Evolutionary conservation across 2,888 invertebrate species (phyloP).

Genomic region (Thereva nobilitata): DNA sequence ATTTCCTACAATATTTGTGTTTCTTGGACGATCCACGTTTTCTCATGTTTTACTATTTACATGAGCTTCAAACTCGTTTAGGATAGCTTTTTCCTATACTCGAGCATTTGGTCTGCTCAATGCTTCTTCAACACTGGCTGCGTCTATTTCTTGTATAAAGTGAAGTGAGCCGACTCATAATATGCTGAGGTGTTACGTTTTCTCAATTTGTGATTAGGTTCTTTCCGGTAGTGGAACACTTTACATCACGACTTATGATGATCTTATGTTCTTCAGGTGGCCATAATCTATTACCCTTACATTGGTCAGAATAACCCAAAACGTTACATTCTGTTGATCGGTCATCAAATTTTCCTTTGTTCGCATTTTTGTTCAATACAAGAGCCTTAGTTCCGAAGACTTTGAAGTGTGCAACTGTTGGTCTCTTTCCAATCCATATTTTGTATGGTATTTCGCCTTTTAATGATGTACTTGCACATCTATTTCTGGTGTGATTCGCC

Average conservation of each 20-base stretch:
- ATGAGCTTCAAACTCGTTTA: not conserved
- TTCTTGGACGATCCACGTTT: not conserved
- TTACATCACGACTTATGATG: not conserved
- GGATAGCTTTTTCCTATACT: not conserved
- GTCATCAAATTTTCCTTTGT: slow-evolving; percentile 1
- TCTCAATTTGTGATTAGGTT: too few relatives aligned
- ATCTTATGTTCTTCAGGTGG: not conserved
- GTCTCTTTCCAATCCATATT: slow-evolving; percentile 2
- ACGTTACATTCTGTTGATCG: slow-evolving; percentile 1
- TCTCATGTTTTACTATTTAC: slow-evolving; percentile 1
- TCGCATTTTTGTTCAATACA: not conserved
- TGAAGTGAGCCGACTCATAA: not conserved
- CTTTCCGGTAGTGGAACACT: too few relatives aligned
- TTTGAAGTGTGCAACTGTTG: not conserved
- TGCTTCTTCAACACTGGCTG: not conserved
- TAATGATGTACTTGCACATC: slow-evolving; percentile 3
- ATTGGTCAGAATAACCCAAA: not conserved
- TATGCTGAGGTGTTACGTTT: too few relatives aligned
- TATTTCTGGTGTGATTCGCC: slow-evolving; percentile 5
- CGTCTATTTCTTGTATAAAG: not conserved
- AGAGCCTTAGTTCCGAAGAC: slow-evolving; percentile 2
- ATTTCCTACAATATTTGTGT: not conserved
- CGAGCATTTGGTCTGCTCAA: not conserved
- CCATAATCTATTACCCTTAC: not conserved
- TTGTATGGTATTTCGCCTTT: slow-evolving; percentile 2